Base-by-base conservation (phyloP, 2,888 invertebrate species). In the Parasteatoda lunata region DNA sequence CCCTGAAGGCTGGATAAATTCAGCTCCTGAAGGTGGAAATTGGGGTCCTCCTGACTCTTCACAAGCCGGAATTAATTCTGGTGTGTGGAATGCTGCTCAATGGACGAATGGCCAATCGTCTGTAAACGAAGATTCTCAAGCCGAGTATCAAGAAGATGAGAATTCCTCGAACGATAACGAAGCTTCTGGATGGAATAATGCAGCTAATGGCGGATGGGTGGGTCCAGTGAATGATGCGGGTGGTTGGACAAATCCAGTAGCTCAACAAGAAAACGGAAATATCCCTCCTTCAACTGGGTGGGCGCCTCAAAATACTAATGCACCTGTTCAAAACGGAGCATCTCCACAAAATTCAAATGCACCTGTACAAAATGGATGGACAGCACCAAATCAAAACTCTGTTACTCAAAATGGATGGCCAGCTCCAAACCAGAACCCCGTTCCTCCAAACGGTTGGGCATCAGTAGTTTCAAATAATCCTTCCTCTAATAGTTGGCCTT, bases 81-180 rank as follows among this genome's bases (percentile, higher is more conserved):
- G 54, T 13, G 48, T 5, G 2, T 77, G 69, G 68, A 77, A 85
- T 54, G 71, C 75, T 59, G 85, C 59, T 13, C 76, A 66, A 3
- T 85, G 80, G 80, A 45, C 71, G 7, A 71, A 85, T 4, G 80
- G 80, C 6, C 76, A 85, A 59, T 65, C 85, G 5, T n/a, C 71
- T 3, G 54, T 70, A 7, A 69, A 72, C 13, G 80, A 77, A n/a
- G 73, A 80, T n/a, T 13, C 65, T 4, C 79, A 85, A 66, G 85
- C 49, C 47, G 80, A 69, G n/a, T 85, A 80, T 79, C 15, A 52
- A 5, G 77, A 15, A 3, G 80, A 85, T 48, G 75, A 79, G 30
- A 51, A 68, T 3, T 15, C 72, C 3, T 54, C 71, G 9, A 15
- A 77, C 49, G 54, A 30, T 7, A 69, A 69, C n/a, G 51, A 72